Percentiles rank a stretch among this genome's conserved stretches.
phyloP scores from a whole-genome alignment of 2,888 invertebrate genomes.

The Andrena flavipes region DNA sequence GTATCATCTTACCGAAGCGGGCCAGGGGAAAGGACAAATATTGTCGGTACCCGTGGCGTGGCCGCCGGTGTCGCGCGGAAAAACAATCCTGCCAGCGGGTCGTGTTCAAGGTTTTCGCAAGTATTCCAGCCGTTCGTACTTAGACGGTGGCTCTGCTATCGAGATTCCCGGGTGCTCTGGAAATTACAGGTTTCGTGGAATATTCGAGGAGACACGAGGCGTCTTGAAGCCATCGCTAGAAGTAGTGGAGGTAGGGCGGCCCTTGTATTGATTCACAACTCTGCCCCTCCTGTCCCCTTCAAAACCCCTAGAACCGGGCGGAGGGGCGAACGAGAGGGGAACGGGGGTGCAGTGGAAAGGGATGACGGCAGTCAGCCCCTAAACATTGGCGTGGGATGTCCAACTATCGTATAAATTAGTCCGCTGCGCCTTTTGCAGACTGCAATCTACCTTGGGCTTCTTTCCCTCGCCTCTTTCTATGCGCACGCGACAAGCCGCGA shows the following conservation, averaged over 20 bases:
- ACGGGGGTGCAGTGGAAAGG: constrained; percentile 31
- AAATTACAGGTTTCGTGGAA: neutral
- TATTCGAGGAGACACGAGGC: constrained; percentile 8
- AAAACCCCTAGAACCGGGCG: constrained; percentile 43
- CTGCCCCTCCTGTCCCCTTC: constrained; percentile 58
- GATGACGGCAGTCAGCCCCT: constrained; percentile 62
- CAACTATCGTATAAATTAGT: constrained; percentile 78
- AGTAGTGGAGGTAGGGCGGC: constrained; percentile 70
- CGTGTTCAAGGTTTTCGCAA: neutral
- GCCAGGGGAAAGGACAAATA: constrained; percentile 4
- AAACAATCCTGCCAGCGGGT: neutral
- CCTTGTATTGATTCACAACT: constrained; percentile 80
- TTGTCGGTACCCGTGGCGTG: neutral
- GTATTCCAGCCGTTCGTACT: no score
- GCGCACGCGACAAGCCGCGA: neutral
- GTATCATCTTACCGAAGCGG: constrained; percentile 61
- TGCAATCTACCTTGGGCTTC: neutral
- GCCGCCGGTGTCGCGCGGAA: neutral
- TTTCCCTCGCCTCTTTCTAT: neutral
- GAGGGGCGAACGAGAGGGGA: constrained; percentile 23
- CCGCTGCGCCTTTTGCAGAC: constrained; percentile 25
- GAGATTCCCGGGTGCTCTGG: no score
- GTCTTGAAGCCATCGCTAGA: constrained; percentile 57
- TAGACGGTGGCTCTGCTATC: no score
- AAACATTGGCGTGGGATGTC: constrained; percentile 69